Evolutionary conservation across 2,888 invertebrate genomes (phyloP).

Genomic region (Plagodis pulveraria): DNA sequence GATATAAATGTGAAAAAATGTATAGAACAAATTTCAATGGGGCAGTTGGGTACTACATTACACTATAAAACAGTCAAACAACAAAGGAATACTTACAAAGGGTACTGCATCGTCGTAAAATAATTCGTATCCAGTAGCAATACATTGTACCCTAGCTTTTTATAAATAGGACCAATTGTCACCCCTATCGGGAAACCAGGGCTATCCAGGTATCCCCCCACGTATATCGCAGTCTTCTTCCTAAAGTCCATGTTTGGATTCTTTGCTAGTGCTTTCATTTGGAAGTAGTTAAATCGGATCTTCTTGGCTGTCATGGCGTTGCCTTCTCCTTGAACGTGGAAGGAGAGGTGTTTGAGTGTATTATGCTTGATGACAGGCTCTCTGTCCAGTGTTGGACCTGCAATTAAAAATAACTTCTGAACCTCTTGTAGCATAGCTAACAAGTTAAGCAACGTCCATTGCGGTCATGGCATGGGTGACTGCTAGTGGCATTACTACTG

Average conservation of each 20-base stretch:
- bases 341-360: slow-evolving; percentile 52
- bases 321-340: slow-evolving; percentile 48
- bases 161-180: slow-evolving; percentile 48
- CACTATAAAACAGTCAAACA: too few relatives aligned
- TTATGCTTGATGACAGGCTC: slow-evolving; percentile 55
- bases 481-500: too few relatives aligned
- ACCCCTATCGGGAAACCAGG: slow-evolving; percentile 48
- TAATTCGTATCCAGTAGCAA: slow-evolving; percentile 54
- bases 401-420: slow-evolving; percentile 20
- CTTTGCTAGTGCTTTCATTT: slow-evolving; percentile 45
- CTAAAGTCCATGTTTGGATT: slow-evolving; percentile 51
- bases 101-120: slow-evolving; percentile 62
- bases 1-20: too few relatives aligned
- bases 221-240: slow-evolving; percentile 60
- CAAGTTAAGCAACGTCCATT: too few relatives aligned
- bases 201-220: slow-evolving; percentile 64
- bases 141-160: slow-evolving; percentile 58
- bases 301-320: slow-evolving; percentile 33
- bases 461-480: too few relatives aligned
- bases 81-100: slow-evolving; percentile 54
- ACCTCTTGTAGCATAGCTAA: too few relatives aligned
- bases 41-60: too few relatives aligned
- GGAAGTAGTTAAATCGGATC: slow-evolving; percentile 57
- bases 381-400: slow-evolving; percentile 63
- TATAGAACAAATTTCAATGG: too few relatives aligned